A percentile compares a stretch with the other conserved stretches of the same genome.
Evolutionary conservation across 2,797 vertebrate genomes (phyloP).

Genomic region (Rachycentron canadum): DNA sequence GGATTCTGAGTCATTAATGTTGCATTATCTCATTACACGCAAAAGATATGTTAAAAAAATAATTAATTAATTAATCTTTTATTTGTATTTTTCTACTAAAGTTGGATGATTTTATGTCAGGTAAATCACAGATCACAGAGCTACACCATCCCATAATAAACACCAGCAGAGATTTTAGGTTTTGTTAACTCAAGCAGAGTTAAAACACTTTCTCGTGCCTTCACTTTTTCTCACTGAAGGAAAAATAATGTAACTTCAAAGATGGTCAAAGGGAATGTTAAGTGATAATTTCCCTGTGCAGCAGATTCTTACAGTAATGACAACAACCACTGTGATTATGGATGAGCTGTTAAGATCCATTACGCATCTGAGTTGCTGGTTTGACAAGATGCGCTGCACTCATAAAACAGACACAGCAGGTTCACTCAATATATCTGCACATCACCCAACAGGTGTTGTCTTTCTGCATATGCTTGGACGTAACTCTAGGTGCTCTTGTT

Average conservation of each 20-base stretch:
- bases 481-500: slow-evolving; percentile 43
- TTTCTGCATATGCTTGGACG: slow-evolving; percentile 61
- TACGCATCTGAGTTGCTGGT: not conserved
- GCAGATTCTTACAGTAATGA: not conserved
- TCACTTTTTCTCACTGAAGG: not conserved
- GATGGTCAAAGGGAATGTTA: not conserved
- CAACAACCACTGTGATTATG: not conserved
- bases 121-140: not conserved
- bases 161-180: not conserved
- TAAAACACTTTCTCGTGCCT: not conserved
- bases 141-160: not conserved
- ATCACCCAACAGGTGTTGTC: slow-evolving; percentile 41
- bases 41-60: not conserved
- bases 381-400: not conserved
- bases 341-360: not conserved
- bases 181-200: not conserved
- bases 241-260: not conserved
- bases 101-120: not conserved
- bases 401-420: slow-evolving; percentile 3
- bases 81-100: not conserved
- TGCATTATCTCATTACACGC: not conserved
- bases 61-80: not conserved
- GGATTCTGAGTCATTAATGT: not conserved
- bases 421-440: slow-evolving; percentile 22
- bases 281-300: not conserved